phyloP scores from a whole-genome alignment of 2,888 invertebrate genomes.

The Amblyjoppa proteus region DNA sequence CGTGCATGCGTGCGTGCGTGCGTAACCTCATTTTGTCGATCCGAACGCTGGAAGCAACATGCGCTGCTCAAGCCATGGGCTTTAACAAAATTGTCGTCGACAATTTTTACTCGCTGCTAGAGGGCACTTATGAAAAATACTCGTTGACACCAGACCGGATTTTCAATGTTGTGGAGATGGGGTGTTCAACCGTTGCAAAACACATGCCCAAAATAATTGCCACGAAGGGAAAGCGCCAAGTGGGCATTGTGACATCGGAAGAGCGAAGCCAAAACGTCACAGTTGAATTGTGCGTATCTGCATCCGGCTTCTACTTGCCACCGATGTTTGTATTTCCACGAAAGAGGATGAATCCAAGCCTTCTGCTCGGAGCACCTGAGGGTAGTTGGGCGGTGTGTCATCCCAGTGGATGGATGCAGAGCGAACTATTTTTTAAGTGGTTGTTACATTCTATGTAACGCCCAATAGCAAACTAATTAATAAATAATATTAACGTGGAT shows the following conservation, averaged over 20 bases:
- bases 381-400: constrained; percentile 26
- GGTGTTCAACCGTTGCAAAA: constrained; percentile 25
- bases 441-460: no score
- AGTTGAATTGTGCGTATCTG: constrained; percentile 39
- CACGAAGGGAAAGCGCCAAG: constrained; percentile 36
- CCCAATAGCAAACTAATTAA: no score
- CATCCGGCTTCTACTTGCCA: constrained; percentile 24
- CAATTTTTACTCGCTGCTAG: constrained; percentile 9
- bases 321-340: constrained; percentile 11
- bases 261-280: constrained; percentile 29
- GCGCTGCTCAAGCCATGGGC: constrained; percentile 32
- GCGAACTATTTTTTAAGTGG: neutral
- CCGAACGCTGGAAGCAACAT: constrained; percentile 34
- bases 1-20: no score
- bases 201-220: constrained; percentile 15
- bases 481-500: no score
- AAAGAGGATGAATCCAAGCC: neutral
- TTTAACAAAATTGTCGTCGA: constrained; percentile 23
- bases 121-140: neutral
- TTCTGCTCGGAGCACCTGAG: neutral
- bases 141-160: neutral
- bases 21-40: constrained; percentile 16
- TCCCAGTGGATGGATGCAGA: constrained; percentile 30
- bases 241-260: constrained; percentile 30
- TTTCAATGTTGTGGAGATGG: neutral